Conservation (phyloP, 1,140 invertebrate species). For the Danaus plexippus region DNA sequence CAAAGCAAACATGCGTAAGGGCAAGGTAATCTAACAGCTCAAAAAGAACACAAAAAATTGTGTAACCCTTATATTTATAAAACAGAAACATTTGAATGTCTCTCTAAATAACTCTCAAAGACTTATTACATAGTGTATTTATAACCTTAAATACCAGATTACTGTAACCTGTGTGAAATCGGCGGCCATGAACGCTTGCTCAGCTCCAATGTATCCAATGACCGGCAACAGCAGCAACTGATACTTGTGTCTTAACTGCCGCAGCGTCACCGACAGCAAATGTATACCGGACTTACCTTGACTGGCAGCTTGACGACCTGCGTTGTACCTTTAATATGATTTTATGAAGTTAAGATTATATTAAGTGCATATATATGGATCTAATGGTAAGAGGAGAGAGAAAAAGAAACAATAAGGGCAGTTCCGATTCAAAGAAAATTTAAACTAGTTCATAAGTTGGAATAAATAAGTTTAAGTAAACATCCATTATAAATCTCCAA, state of each 20-base stretch:
- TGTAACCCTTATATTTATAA: too few species aligned
- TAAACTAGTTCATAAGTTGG: too few species aligned
- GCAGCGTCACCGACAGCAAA: constrained; percentile 84
- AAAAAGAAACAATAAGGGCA: too few species aligned
- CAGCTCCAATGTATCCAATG: constrained; percentile 94
- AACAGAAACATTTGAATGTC: too few species aligned
- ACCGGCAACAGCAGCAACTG: constrained; percentile 91
- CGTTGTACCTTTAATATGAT: constrained; percentile 59
- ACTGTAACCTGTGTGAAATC: constrained; percentile 87
- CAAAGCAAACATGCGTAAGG: too few species aligned
- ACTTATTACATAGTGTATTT: too few species aligned
- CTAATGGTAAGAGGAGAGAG: too few species aligned
- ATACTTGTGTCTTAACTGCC: constrained; percentile 81
- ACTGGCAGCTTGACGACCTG: constrained; percentile 57
- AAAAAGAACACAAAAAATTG: too few species aligned
- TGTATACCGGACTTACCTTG: constrained; percentile 71
- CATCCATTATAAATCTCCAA: background rate
- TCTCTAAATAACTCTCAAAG: too few species aligned
- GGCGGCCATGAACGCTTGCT: constrained; percentile 92
- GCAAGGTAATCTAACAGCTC: too few species aligned
- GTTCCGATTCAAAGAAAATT: too few species aligned
- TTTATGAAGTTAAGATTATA: background rate
- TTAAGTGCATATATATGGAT: background rate
- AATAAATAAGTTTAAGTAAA: too few species aligned
- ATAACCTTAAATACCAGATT: background rate